Base-by-base conservation (phyloP, 2,113 vertebrate genomes). In the Mustela nigripes region DNA sequence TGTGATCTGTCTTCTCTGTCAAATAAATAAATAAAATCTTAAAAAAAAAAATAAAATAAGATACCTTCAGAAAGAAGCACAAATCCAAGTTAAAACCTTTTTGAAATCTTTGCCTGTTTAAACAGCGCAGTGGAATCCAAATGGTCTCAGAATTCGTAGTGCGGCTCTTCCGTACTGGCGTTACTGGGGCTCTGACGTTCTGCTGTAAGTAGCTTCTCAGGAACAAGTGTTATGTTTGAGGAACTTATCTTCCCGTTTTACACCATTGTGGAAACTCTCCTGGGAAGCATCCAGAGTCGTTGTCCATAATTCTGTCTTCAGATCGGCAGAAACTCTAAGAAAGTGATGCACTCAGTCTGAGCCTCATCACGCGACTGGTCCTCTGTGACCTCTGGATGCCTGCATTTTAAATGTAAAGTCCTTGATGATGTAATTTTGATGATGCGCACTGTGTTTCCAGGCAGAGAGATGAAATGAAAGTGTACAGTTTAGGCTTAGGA, bases 41-140 rank as follows among this genome's bases (percentile, higher is more conserved):
- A 8, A 45, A 45, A 45, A 45, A 45, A 45, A 48, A 48, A 42
- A 42, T 42, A 42, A 42, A 71, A 45, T 78, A 65, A 80, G 14
- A 26, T 53, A 74, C 78, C 48, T 86, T 89, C 45, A 53, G 90
- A 86, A 94, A 94, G 58, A 82, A 56, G 48, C 36, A 83, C 45
- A 90, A 39, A 62, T 69, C 87, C 31, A 53, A 86, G 22, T 91
- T 14, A 60, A 95, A 89, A 67, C 2, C 48, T 83, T 79, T 83
- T 22, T 58, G 28, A 76, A 78, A 39, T 28, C 24, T 79, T 86
- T 80, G 62, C 67, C 48, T 96, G 45, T 83, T 79, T 33, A 31
- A 65, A 78, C 22, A 36, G 42, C 19, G 1, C 31, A n/a, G 36
- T 11, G 45, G 48, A 89, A n/a, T n/a, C 53, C 53, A 42, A 21